Base-by-base conservation (phyloP, 1,140 invertebrate genomes). In the Euschistus heros region DNA sequence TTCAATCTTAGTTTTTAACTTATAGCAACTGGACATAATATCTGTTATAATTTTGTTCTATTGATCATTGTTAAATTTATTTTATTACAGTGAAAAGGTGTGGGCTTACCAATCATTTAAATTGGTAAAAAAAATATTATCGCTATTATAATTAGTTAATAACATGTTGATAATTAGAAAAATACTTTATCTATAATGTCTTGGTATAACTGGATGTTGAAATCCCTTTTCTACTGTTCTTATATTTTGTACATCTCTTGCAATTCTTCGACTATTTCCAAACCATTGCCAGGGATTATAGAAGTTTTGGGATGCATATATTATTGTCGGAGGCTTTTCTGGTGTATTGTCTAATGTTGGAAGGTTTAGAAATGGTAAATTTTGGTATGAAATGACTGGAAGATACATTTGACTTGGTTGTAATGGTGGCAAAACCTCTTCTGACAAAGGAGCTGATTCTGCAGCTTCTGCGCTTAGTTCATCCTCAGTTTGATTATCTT, bases 261-360 rank as follows among this genome's bases (percentile, higher is more conserved):
- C 18, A 24, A 61, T 33, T 61, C 59, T 30, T 61, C 59, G 20
- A 33, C 3, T 20, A 33, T 20, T 18, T 24, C 44, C 44, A 18
- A 62, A 27, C 44, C 61, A 62, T 24, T 46, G 37, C 54, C 54
- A 57, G 15, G 54, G 54, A 26, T 57, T 57, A 26, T 57, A 57
- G 24, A 57, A 57, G 54, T 57, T 57, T 26, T 57, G 54, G 15
- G 54, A 57, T 24, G 54, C 54, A 57, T 57, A 57, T 57, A 57
- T 57, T 22, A 57, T 57, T 17, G 54, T 57, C 5, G 54, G 54
- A 17, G 18, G 20, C 5, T 57, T 57, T 57, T 57, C 54, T 13
- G 47, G 10, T 10, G n/a, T 37, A 37, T 37, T 37, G 1, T 37
- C 33, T 37, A 24, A 22, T 22, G 26, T 57, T 24, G 54, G 54